phyloP scores from a whole-genome alignment of 2,888 invertebrate genomes.

The Andrena fulva region DNA sequence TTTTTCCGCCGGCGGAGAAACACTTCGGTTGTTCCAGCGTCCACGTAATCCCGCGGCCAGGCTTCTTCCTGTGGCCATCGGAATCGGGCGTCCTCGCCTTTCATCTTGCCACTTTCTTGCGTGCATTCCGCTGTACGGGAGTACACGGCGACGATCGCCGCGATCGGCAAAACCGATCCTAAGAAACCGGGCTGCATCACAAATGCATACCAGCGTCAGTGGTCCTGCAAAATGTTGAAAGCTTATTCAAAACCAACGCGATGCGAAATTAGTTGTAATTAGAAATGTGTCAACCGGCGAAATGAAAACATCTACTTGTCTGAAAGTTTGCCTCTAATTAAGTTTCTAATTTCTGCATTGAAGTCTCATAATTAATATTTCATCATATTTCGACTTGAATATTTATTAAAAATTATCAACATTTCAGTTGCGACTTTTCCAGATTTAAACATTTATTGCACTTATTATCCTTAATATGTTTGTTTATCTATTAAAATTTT shows the following conservation, averaged over 20 bases:
- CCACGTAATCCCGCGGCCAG: slow-evolving; percentile 65
- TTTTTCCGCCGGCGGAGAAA: slow-evolving; percentile 29
- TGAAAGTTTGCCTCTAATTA: too few species aligned
- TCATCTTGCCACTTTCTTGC: slow-evolving; percentile 67
- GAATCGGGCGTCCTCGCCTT: slow-evolving; percentile 59
- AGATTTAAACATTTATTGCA: too few species aligned
- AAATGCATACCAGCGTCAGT: slow-evolving; percentile 18
- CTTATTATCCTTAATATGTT: too few species aligned
- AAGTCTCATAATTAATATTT: not conserved
- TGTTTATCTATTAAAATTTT: too few species aligned
- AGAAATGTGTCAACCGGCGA: not conserved
- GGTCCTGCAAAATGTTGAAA: slow-evolving; percentile 7
- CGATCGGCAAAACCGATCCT: slow-evolving; percentile 42
- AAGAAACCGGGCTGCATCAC: slow-evolving; percentile 5
- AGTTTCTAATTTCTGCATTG: too few species aligned
- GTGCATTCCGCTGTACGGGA: slow-evolving; percentile 60
- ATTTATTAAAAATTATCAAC: not conserved
- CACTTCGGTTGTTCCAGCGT: slow-evolving; percentile 29
- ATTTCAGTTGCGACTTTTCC: not conserved
- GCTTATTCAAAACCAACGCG: slow-evolving; percentile 5
- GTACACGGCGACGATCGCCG: slow-evolving; percentile 39
- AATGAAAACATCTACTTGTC: not conserved
- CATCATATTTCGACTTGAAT: not conserved
- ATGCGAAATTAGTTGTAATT: not conserved
- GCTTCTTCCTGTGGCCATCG: slow-evolving; percentile 64